Evolutionary conservation across 2,113 vertebrate species (phyloP).

Genomic region (Xenopus tropicalis): UCB_Xtro_10.0 CM004451.2:64995501-64996000

Average conservation of each 20-base stretch:
- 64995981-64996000: slow-evolving; percentile 19
- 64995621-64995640: slow-evolving; percentile 83
- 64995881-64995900: slow-evolving; percentile 34
- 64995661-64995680: slow-evolving; percentile 76
- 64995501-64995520: slow-evolving; percentile 64
- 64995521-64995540: slow-evolving; percentile 63
- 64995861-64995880: slow-evolving; percentile 48
- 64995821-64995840: slow-evolving; percentile 61
- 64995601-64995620: slow-evolving; percentile 78
- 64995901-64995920: slow-evolving; percentile 9
- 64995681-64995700: slow-evolving; percentile 76
- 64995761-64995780: slow-evolving; percentile 81
- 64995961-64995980: slow-evolving; percentile 8
- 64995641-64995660: slow-evolving; percentile 71
- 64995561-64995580: slow-evolving; percentile 73
- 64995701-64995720: slow-evolving; percentile 75
- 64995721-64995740: slow-evolving; percentile 81
- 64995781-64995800: slow-evolving; percentile 75
- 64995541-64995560: slow-evolving; percentile 78
- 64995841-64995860: slow-evolving; percentile 53
- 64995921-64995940: no score
- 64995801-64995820: slow-evolving; percentile 68
- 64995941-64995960: no score
- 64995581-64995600: slow-evolving; percentile 79
- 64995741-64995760: slow-evolving; percentile 78